A percentile compares a stretch with the other conserved stretches of the same genome.
These are phyloP conservation scores for Acanthopagrus latus DNA, from an alignment of 2,797 vertebrate species.

Conservation along the genomic window DNA sequence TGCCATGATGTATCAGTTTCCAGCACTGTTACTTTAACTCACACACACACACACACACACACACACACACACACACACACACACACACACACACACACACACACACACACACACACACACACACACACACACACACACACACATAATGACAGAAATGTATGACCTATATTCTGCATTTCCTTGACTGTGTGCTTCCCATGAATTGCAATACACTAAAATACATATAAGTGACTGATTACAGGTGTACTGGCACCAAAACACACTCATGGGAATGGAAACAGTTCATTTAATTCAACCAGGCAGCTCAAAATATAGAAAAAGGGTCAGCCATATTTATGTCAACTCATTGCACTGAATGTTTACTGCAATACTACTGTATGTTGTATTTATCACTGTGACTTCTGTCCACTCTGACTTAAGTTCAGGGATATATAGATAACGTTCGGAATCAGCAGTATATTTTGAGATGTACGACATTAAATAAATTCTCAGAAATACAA, in stretches of 20 bases:
- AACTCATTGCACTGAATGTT: not conserved
- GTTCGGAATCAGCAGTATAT: not conserved
- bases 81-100: conserved; percentile 19
- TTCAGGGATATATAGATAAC: not conserved
- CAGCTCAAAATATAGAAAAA: not conserved
- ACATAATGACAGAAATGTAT: conserved; percentile 1
- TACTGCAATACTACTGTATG: not conserved
- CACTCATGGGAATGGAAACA: not conserved
- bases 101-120: conserved; percentile 13
- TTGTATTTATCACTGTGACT: not conserved
- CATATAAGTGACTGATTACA: not conserved
- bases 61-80: conserved; percentile 1
- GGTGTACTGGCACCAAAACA: not conserved
- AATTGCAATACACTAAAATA: conserved; percentile 3
- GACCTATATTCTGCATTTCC: conserved; percentile 54
- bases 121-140: conserved; percentile 5
- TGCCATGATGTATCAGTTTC: conserved; percentile 38
- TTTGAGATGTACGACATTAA: too few relatives aligned
- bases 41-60: conserved; percentile 23
- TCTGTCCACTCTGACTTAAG: not conserved
- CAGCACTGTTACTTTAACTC: conserved; percentile 31
- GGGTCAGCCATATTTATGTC: not conserved
- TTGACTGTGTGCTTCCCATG: conserved; percentile 25
- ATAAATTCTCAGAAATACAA: too few relatives aligned
- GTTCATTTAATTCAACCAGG: not conserved